phyloP scores from a whole-genome alignment of 2,113 vertebrate genomes.

The Cephalopholis sonnerati region DNA sequence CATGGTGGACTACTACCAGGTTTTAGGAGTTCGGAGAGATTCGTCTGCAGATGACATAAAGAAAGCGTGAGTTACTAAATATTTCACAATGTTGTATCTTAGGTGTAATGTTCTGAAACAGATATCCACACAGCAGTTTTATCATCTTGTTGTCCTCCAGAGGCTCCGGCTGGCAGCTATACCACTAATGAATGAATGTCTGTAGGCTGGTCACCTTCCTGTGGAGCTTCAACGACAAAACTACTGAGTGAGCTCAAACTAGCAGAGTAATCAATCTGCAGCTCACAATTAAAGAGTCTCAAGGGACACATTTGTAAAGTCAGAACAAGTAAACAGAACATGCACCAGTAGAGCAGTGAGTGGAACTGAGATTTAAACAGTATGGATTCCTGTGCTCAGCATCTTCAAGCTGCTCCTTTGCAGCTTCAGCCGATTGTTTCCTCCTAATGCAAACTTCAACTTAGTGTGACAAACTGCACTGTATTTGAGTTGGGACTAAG shows the following conservation, averaged over 20 bases:
- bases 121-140: background rate
- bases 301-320: background rate
- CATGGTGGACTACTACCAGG: slow-evolving; percentile 98
- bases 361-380: background rate
- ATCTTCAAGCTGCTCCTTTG: background rate
- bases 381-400: background rate
- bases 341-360: background rate
- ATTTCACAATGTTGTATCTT: background rate
- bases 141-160: background rate
- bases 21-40: slow-evolving; percentile 92
- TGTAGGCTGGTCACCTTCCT: background rate
- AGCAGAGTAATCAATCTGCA: background rate
- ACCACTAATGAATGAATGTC: background rate
- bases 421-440: too few species aligned
- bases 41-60: slow-evolving; percentile 94
- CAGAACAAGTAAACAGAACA: background rate
- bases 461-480: too few species aligned
- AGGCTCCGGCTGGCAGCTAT: background rate
- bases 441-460: too few species aligned
- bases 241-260: background rate
- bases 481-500: too few species aligned
- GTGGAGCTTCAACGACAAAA: background rate
- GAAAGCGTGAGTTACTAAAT: slow-evolving; percentile 91
- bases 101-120: background rate
- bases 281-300: background rate